Percentiles rank a stretch among this genome's conserved stretches.
Conservation (phyloP, 2,113 vertebrate genomes). For the Lampris incognitus region DNA sequence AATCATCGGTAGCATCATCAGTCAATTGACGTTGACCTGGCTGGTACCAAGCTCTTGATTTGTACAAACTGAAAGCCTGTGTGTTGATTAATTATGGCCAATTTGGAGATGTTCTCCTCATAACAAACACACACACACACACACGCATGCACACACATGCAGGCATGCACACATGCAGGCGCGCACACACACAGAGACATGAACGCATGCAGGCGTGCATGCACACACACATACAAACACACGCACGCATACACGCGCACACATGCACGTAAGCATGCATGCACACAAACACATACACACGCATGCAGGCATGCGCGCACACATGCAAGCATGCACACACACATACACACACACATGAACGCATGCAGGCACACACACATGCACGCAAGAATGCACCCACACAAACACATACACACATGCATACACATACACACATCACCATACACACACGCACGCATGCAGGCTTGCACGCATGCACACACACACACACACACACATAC, state of each 20-base stretch:
- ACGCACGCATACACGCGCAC: no score
- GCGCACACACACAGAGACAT: no score
- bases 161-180: no score
- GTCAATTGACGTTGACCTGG: slow-evolving; percentile 51
- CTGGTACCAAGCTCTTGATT: slow-evolving; percentile 46
- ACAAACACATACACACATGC: background rate
- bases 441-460: background rate
- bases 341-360: background rate
- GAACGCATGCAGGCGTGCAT: no score
- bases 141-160: background rate
- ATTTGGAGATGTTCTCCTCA: background rate
- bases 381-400: background rate
- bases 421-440: background rate
- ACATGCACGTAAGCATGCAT: no score
- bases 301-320: background rate
- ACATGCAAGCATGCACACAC: background rate
- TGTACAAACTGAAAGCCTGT: slow-evolving; percentile 32
- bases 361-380: background rate
- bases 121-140: background rate
- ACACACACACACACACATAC: background rate
- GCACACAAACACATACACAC: no score
- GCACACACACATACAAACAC: no score
- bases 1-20: slow-evolving; percentile 51
- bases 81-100: slow-evolving; percentile 21
- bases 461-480: background rate